These are phyloP conservation scores for Laothoe populi DNA, from an alignment of 2,888 invertebrate species.

Conservation along the genomic window DNA sequence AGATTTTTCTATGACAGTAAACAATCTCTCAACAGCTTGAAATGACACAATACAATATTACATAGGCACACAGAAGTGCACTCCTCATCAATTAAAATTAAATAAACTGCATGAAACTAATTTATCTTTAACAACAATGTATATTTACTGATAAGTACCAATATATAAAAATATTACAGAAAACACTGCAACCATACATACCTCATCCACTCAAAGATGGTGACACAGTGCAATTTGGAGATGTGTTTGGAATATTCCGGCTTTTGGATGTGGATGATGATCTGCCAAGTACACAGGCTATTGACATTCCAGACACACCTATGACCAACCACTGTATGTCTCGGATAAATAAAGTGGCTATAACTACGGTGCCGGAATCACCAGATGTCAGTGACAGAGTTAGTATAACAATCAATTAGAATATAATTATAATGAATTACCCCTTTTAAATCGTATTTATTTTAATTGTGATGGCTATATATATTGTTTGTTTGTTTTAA, in stretches of 20 bases:
- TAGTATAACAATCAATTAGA: not conserved
- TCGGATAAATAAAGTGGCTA: conserved; percentile 49
- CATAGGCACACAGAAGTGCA: not conserved
- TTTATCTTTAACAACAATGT: too few relatives aligned
- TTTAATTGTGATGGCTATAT: too few relatives aligned
- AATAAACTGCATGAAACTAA: too few relatives aligned
- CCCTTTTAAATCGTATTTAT: too few relatives aligned
- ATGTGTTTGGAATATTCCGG: conserved; percentile 71
- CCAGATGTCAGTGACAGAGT: conserved; percentile 77
- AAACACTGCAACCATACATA: conserved; percentile 65
- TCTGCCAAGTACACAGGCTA: conserved; percentile 73
- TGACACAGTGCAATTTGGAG: conserved; percentile 74
- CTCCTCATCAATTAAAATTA: too few relatives aligned
- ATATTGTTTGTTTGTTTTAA: too few relatives aligned
- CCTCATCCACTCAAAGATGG: conserved; percentile 67
- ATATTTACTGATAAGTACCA: too few relatives aligned
- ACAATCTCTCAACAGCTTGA: too few relatives aligned
- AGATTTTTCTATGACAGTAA: too few relatives aligned
- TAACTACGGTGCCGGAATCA: conserved; percentile 69
- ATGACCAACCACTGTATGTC: conserved; percentile 48
- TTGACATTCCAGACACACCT: conserved; percentile 72
- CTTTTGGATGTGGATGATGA: conserved; percentile 64
- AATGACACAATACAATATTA: not conserved
- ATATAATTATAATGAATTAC: too few relatives aligned
- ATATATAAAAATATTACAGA: conserved; percentile 50